Evolutionary conservation across 1,140 invertebrate genomes (phyloP).

Genomic region (Drosophila takahashii): DNA sequence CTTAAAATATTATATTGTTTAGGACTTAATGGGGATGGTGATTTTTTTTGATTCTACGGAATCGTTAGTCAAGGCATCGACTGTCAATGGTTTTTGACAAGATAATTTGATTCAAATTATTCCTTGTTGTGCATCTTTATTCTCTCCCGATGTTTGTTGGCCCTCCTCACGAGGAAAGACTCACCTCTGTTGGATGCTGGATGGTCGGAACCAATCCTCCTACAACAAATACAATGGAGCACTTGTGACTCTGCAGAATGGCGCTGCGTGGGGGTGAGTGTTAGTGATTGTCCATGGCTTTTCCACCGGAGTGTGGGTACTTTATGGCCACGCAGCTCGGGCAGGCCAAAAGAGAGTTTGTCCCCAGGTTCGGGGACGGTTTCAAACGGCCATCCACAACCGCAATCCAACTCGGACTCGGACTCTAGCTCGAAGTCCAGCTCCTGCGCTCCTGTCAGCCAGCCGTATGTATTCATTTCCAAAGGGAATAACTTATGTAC

Average conservation of each 20-base stretch:
- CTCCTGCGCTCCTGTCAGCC: constrained; percentile 64
- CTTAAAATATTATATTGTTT: too few species aligned
- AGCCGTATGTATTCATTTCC: constrained; percentile 83
- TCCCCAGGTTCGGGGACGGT: constrained; percentile 19
- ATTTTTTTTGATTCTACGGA: background rate
- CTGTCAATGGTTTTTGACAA: background rate
- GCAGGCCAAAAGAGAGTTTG: constrained; percentile 49
- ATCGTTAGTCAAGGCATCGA: background rate
- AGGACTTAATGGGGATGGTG: too few species aligned
- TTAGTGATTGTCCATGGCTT: constrained; percentile 26
- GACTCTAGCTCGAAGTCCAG: constrained; percentile 16
- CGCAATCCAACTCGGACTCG: constrained; percentile 1
- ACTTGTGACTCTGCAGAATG: constrained; percentile 63
- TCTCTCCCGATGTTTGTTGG: background rate
- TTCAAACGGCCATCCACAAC: background rate
- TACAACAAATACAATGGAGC: constrained; percentile 75
- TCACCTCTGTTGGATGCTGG: constrained; percentile 12
- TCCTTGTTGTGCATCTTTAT: background rate
- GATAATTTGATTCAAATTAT: background rate
- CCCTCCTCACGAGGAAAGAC: background rate
- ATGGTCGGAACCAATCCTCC: constrained; percentile 36
- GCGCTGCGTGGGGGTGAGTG: constrained; percentile 75
- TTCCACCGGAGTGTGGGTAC: constrained; percentile 44
- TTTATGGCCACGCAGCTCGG: constrained; percentile 76
- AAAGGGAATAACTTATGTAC: constrained; percentile 85